Conservation (phyloP, 37 sponge, comb jelly and placozoan genomes). For the Halichondria panicea region DNA sequence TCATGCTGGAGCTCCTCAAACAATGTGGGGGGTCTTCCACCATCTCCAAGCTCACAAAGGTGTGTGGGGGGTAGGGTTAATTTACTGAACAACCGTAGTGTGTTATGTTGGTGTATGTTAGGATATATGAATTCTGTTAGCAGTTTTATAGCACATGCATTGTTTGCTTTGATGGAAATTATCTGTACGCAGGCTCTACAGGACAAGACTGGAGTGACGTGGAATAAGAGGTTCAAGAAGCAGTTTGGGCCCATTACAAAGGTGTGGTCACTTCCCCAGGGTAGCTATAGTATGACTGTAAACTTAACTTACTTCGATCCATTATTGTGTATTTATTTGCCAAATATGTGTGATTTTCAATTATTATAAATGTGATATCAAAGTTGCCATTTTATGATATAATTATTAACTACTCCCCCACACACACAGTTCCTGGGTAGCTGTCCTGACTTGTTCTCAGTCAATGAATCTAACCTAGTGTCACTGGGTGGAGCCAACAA, state of each 20-base stretch:
- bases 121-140: neutral
- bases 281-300: no score
- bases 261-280: slow-evolving; percentile 20
- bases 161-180: neutral
- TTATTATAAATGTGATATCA: neutral
- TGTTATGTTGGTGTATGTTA: no score
- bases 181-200: slow-evolving; percentile 60
- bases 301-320: no score
- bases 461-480: slow-evolving; percentile 51
- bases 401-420: neutral
- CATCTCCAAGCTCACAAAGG: slow-evolving; percentile 64
- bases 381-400: neutral
- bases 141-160: neutral
- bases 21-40: slow-evolving; percentile 58
- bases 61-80: no score
- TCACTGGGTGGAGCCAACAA: neutral
- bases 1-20: slow-evolving; percentile 48
- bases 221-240: slow-evolving; percentile 89
- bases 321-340: no score
- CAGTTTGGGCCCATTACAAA: slow-evolving; percentile 72
- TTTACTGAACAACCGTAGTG: no score
- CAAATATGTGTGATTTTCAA: no score
- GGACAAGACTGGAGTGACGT: slow-evolving; percentile 82
- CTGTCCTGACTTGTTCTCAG: slow-evolving; percentile 37
- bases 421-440: slow-evolving; percentile 53